Base-by-base conservation (phyloP, 2,113 vertebrate species). In the Forbesichthys agassizii region DNA sequence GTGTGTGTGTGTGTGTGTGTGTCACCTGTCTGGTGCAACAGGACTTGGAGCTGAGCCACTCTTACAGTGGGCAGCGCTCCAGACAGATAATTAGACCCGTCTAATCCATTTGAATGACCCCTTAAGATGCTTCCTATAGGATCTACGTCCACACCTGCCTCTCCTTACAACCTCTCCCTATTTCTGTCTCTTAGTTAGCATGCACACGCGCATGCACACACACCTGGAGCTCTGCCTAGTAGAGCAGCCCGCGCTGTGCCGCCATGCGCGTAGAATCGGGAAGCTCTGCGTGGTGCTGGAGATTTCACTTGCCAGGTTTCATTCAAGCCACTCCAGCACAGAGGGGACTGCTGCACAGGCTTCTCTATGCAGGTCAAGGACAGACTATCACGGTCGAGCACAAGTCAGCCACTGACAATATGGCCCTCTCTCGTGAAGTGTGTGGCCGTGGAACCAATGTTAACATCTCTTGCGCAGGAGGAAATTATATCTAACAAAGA, bases 41-140 rank as follows among this genome's bases (percentile, higher is more conserved):
- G 56, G 5, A 11, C 42, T n/a, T 12, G 68, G 13, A 61, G 18
- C 63, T 74, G 73, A 83, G 72, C 77, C 68, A 74, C 65, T 63
- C 68, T 61, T 71, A 69, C 66, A 79, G 75, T 88, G 80, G 61
- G 42, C 64, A 11, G 53, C 77, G 77, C 69, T 78, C 27, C 74
- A 55, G 75, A 58, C 77, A 71, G 69, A 79, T 74, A 81, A 75
- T 85, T 71, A 69, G 69, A 55, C 68, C 27, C 2, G 27, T 27
- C 27, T 27, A 27, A 27, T 27, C 27, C 27, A 27, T 27, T 27
- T 27, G 27, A 78, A 84, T 77, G 70, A 84, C 67, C 81, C 68
- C 61, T 88, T 85, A 81, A 81, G 79, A 80, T 66, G 61, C 72
- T 69, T 42, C 62, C 66, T 47, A 69, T 70, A 42, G 58, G 74